Evolutionary conservation across 2,888 invertebrate species (phyloP).

Genomic region (Pyrgus malvae): DNA sequence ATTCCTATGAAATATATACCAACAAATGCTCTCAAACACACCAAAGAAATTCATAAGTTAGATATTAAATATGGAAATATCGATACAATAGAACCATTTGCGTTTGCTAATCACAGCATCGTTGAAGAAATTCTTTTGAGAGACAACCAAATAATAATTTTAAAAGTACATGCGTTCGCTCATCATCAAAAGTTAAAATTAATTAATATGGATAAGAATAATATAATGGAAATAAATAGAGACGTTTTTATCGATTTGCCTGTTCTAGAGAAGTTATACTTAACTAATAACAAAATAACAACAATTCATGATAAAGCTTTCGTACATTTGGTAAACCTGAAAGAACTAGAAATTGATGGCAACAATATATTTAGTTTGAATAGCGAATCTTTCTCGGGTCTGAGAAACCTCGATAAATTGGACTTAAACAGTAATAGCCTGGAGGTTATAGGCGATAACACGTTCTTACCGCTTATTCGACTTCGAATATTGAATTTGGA

Average conservation of each 20-base stretch:
- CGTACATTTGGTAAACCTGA: conserved; percentile 84
- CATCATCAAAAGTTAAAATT: conserved; percentile 84
- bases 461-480: conserved; percentile 77
- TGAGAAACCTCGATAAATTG: conserved; percentile 85
- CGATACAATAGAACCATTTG: conserved; percentile 84
- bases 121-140: conserved; percentile 85
- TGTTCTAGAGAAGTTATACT: conserved; percentile 85
- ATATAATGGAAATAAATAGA: conserved; percentile 86
- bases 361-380: conserved; percentile 88
- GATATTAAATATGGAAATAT: conserved; percentile 87
- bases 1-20: conserved; percentile 86
- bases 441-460: conserved; percentile 88
- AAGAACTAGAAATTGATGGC: conserved; percentile 89
- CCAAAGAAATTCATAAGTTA: conserved; percentile 79
- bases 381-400: conserved; percentile 88
- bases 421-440: conserved; percentile 88
- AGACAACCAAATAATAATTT: conserved; percentile 84
- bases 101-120: conserved; percentile 86
- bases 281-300: conserved; percentile 92
- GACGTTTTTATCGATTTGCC: conserved; percentile 88
- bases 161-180: conserved; percentile 85
- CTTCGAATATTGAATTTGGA: conserved; percentile 60
- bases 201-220: conserved; percentile 87
- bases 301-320: conserved; percentile 94
- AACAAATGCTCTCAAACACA: conserved; percentile 82